phyloP scores from a whole-genome alignment of 2,797 vertebrate genomes.

The Cossypha niveicapilla region DNA sequence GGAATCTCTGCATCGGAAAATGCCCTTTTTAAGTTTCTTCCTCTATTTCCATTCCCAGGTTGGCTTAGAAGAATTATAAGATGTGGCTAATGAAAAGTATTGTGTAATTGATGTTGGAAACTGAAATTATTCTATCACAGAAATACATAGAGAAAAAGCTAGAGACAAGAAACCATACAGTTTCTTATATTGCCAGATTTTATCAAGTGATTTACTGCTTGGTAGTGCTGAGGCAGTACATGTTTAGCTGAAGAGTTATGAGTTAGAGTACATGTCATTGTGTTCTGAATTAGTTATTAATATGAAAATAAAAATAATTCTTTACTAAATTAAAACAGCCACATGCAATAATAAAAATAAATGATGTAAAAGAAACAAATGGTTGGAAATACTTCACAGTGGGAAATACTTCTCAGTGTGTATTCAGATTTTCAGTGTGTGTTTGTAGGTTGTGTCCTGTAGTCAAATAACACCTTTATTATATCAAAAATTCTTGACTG shows the following conservation, averaged over 20 bases:
- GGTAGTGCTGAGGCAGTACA: background rate
- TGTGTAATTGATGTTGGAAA: background rate
- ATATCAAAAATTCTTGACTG: background rate
- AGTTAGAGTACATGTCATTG: background rate
- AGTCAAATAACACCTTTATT: background rate
- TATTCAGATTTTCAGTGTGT: background rate
- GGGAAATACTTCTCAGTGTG: background rate
- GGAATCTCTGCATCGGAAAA: constrained; percentile 10
- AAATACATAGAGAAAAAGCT: background rate
- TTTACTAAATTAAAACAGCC: background rate
- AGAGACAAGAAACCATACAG: background rate
- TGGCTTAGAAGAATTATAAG: background rate
- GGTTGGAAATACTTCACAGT: background rate
- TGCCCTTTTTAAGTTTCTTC: background rate
- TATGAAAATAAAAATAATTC: background rate
- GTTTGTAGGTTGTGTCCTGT: background rate
- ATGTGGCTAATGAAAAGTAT: background rate
- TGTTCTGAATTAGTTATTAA: background rate
- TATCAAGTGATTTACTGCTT: background rate
- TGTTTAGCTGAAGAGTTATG: background rate
- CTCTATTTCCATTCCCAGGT: constrained; percentile 2
- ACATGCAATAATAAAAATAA: background rate
- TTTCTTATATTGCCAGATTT: background rate
- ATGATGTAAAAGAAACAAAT: background rate
- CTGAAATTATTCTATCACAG: background rate